These are phyloP conservation scores for Anthopleura sola DNA, from an alignment of 64 coral and sea anemone species.

Conservation along the genomic window DNA sequence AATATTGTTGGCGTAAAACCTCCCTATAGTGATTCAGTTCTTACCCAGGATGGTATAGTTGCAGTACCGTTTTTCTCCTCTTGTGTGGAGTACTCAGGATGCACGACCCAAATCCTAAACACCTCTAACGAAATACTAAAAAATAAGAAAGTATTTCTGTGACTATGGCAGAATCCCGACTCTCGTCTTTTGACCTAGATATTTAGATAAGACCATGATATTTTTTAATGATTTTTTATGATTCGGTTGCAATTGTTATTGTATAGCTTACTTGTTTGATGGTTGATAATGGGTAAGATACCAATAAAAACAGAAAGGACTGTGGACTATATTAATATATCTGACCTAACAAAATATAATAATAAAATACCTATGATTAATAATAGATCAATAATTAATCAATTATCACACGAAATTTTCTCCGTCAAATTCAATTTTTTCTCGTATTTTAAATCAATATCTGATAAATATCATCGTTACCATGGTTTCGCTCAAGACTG, in stretches of 20 bases:
- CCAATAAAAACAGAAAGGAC: conserved; percentile 62
- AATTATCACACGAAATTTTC: too few relatives aligned
- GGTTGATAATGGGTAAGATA: conserved; percentile 22
- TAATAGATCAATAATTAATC: too few relatives aligned
- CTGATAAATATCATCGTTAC: background rate
- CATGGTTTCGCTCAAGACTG: background rate
- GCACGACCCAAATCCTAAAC: conserved; percentile 43
- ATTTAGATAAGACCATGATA: too few relatives aligned
- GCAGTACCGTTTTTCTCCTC: conserved; percentile 34
- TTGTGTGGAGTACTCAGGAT: conserved; percentile 13
- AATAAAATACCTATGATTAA: background rate
- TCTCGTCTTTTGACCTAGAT: too few relatives aligned
- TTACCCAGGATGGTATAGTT: conserved; percentile 29
- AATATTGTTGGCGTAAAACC: background rate
- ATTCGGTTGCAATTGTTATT: too few relatives aligned
- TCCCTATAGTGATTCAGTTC: background rate
- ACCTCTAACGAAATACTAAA: conserved; percentile 19
- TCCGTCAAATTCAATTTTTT: too few relatives aligned
- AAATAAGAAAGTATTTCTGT: background rate
- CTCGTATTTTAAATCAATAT: too few relatives aligned
- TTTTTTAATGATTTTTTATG: background rate
- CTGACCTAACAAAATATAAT: conserved; percentile 5
- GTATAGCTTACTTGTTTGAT: background rate
- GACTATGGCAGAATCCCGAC: too few relatives aligned
- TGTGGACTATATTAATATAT: conserved; percentile 34